These are phyloP conservation scores for Drosophila borealis DNA, from an alignment of 2,888 invertebrate species.

Conservation along the genomic window DNA sequence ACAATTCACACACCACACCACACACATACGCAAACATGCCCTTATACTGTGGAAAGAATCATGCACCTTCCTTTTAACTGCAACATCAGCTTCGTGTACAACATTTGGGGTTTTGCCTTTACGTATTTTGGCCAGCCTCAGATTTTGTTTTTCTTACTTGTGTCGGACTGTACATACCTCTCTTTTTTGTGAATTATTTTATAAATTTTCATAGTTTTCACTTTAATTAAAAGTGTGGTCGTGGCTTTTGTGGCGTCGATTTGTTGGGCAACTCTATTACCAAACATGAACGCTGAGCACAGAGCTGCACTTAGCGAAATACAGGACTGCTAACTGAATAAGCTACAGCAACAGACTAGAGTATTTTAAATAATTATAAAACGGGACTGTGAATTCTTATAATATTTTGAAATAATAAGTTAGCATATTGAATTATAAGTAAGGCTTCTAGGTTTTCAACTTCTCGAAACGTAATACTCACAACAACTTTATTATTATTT, in stretches of 20 bases:
- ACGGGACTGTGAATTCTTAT: background rate
- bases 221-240: slow-evolving; percentile 79
- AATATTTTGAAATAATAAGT: background rate
- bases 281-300: slow-evolving; percentile 29
- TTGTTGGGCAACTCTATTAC: slow-evolving; percentile 68
- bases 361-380: background rate
- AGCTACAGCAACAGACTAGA: background rate
- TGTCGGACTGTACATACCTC: slow-evolving; percentile 2
- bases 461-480: too few species aligned
- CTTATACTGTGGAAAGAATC: slow-evolving; percentile 7
- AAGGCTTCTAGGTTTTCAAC: too few species aligned
- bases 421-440: too few species aligned
- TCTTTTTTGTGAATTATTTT: slow-evolving; percentile 62
- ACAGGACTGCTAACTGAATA: slow-evolving; percentile 6
- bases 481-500: too few species aligned
- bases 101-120: slow-evolving; percentile 47
- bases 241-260: slow-evolving; percentile 66
- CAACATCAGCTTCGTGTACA: slow-evolving; percentile 53
- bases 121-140: slow-evolving; percentile 21
- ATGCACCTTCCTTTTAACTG: slow-evolving; percentile 16
- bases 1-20: slow-evolving; percentile 9
- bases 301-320: slow-evolving; percentile 18
- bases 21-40: background rate
- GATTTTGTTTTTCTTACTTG: slow-evolving; percentile 32
- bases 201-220: slow-evolving; percentile 77